Conservation (phyloP, 2,888 invertebrate species). For the Eupithecia dodoneata region DNA sequence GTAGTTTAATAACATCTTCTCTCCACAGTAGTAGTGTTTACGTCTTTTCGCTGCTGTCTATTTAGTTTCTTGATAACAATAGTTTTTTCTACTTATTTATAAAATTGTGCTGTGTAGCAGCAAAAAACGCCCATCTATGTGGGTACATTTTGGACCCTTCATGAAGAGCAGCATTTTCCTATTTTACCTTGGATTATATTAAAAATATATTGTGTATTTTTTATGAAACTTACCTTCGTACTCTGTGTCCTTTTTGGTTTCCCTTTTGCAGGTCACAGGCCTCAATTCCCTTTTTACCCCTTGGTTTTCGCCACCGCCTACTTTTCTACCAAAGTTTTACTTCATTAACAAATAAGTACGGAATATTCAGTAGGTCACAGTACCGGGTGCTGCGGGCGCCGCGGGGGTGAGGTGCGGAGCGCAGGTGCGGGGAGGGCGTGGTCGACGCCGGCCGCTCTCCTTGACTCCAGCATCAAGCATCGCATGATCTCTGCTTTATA, state of each 20-base stretch:
- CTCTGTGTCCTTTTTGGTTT: no score
- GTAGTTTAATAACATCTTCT: no score
- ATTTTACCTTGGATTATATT: neutral
- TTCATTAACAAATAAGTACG: constrained; percentile 5
- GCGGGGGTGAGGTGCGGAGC: constrained; percentile 53
- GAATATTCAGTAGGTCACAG: constrained; percentile 42
- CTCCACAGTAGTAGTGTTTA: no score
- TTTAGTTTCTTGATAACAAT: no score
- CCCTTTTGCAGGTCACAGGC: neutral
- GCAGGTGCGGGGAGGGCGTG: constrained; percentile 68
- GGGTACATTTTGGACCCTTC: neutral
- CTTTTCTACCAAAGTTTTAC: neutral
- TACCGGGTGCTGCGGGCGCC: constrained; percentile 56
- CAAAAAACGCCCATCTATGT: no score
- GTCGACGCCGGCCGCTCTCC: constrained; percentile 83
- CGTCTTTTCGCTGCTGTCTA: no score
- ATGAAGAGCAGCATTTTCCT: neutral
- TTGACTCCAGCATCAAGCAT: constrained; percentile 82
- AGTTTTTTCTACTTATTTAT: no score
- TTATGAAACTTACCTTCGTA: neutral
- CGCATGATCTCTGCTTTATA: constrained; percentile 72
- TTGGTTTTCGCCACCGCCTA: neutral
- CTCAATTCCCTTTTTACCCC: neutral
- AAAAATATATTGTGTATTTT: neutral
- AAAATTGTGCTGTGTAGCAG: no score